Conservation (phyloP, 2,113 vertebrate species). For the Alethe castanea region DNA sequence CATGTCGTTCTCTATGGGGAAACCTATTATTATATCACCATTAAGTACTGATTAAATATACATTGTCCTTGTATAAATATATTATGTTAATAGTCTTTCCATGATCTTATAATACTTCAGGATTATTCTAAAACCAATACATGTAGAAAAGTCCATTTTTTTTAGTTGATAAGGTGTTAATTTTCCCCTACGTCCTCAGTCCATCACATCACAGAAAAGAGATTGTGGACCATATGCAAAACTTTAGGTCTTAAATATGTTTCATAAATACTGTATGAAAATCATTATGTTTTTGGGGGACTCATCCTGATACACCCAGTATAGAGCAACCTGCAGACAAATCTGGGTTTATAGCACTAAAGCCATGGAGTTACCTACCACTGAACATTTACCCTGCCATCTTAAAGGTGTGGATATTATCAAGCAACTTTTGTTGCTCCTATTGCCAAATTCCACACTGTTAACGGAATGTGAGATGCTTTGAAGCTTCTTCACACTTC, state of each 20-base stretch:
- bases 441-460: neutral
- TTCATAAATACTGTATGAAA: neutral
- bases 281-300: neutral
- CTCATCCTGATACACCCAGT: neutral
- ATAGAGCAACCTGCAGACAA: neutral
- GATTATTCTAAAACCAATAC: constrained; percentile 10
- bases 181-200: neutral
- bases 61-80: constrained; percentile 45
- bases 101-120: constrained; percentile 26
- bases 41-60: constrained; percentile 54
- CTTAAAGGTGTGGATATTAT: neutral
- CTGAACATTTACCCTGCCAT: neutral
- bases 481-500: neutral
- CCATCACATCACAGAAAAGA: neutral
- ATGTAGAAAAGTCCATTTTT: neutral
- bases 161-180: neutral
- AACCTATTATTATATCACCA: constrained; percentile 54
- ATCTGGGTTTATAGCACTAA: neutral
- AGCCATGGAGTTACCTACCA: neutral
- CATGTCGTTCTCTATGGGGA: neutral
- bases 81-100: constrained; percentile 30
- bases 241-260: neutral
- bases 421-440: neutral
- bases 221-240: neutral
- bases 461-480: neutral